phyloP scores from a whole-genome alignment of 2,797 vertebrate genomes.

The Enteromius paludinosus region DNA sequence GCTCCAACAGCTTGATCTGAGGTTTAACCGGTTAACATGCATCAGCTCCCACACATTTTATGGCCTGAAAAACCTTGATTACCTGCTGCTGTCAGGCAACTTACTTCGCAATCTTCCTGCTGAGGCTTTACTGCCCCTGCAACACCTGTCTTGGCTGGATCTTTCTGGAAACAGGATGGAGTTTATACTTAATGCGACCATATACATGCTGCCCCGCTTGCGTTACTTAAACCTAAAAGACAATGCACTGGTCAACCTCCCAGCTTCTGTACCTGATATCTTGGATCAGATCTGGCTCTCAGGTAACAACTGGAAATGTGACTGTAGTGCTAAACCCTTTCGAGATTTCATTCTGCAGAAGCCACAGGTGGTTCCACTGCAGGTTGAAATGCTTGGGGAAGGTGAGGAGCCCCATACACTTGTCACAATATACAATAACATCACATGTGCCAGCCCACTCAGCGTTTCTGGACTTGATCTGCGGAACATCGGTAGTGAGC shows the following conservation, averaged over 20 bases:
- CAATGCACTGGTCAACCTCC: slow-evolving; percentile 82
- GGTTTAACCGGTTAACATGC: slow-evolving; percentile 84
- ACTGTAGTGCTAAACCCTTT: slow-evolving; percentile 83
- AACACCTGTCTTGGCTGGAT: slow-evolving; percentile 82
- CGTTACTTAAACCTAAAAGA: slow-evolving; percentile 86
- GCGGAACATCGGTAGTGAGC: slow-evolving; percentile 80
- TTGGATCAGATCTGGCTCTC: slow-evolving; percentile 91
- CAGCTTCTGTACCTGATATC: slow-evolving; percentile 69
- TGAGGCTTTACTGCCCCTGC: slow-evolving; percentile 75
- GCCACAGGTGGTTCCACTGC: slow-evolving; percentile 81
- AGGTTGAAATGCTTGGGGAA: slow-evolving; percentile 84
- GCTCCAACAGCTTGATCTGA: slow-evolving; percentile 89
- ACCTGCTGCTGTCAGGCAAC: slow-evolving; percentile 89
- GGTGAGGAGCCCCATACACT: slow-evolving; percentile 84
- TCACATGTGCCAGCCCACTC: slow-evolving; percentile 87
- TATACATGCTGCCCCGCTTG: slow-evolving; percentile 79
- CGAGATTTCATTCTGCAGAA: slow-evolving; percentile 83
- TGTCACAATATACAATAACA: slow-evolving; percentile 89
- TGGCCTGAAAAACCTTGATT: slow-evolving; percentile 89
- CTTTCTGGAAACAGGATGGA: slow-evolving; percentile 81
- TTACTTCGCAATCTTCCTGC: slow-evolving; percentile 77
- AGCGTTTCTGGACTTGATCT: slow-evolving; percentile 83
- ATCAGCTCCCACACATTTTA: slow-evolving; percentile 80
- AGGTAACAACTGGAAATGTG: slow-evolving; percentile 92
- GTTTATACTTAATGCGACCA: slow-evolving; percentile 74